These are phyloP conservation scores for Tringa solitaria DNA, from an alignment of 2,113 vertebrate genomes.

Conservation along the genomic window DNA sequence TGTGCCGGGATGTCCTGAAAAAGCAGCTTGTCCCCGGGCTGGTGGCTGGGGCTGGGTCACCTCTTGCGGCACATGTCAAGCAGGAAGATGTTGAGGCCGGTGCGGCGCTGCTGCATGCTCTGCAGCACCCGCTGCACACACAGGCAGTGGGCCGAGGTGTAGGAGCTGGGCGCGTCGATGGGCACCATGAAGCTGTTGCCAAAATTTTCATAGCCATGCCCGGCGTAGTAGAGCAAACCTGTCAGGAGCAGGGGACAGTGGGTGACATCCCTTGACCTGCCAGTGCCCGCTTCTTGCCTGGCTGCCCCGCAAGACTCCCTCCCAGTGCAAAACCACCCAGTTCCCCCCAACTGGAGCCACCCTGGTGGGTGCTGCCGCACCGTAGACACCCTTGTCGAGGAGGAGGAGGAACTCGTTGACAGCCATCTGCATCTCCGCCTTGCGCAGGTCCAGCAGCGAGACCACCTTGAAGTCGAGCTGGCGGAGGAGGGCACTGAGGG, in stretches of 20 bases:
- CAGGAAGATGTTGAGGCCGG: constrained; percentile 85
- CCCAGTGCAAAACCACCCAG: background rate
- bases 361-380: background rate
- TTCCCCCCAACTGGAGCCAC: background rate
- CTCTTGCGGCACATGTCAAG: constrained; percentile 90
- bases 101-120: constrained; percentile 83
- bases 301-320: background rate
- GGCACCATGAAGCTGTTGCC: constrained; percentile 93
- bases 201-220: constrained; percentile 87
- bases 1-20: rapidly evolving
- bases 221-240: constrained; percentile 87
- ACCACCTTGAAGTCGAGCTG: constrained; percentile 90
- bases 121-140: constrained; percentile 83
- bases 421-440: constrained; percentile 84
- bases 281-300: background rate
- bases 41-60: background rate
- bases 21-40: background rate
- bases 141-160: constrained; percentile 82
- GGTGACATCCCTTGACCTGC: background rate
- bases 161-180: constrained; percentile 79
- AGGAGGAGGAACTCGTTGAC: constrained; percentile 84
- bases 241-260: background rate
- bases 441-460: constrained; percentile 83
- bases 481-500: constrained; percentile 79
- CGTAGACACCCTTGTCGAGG: constrained; percentile 84